Percentiles rank a stretch among this genome's conserved stretches.
These are phyloP conservation scores for Lissonota sp. DNA, from an alignment of 2,888 invertebrate genomes.

Conservation along the genomic window DNA sequence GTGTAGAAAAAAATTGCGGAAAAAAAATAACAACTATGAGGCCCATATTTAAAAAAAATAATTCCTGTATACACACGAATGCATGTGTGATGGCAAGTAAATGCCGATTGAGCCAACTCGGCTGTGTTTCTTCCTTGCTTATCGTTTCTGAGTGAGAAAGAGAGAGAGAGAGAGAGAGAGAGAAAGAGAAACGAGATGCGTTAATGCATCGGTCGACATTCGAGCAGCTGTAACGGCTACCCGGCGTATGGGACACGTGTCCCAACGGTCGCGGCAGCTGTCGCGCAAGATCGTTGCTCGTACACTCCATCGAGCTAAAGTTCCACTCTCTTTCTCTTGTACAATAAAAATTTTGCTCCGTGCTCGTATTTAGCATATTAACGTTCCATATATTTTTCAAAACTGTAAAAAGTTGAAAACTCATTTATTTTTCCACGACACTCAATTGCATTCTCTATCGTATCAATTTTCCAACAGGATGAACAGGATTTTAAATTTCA, in stretches of 20 bases:
- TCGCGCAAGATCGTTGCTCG: constrained; percentile 72
- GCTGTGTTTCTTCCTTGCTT: constrained; percentile 8
- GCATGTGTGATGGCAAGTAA: not conserved
- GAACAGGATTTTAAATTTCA: too few species aligned
- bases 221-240: constrained; percentile 62
- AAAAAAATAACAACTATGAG: too few species aligned
- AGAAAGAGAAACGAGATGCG: constrained; percentile 19
- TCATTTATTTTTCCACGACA: too few species aligned
- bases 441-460: too few species aligned
- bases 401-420: too few species aligned
- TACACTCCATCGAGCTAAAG: constrained; percentile 56
- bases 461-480: too few species aligned
- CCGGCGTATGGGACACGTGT: constrained; percentile 79
- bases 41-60: too few species aligned
- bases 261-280: constrained; percentile 82
- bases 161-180: constrained; percentile 23
- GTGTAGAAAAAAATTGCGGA: too few species aligned
- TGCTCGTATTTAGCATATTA: too few species aligned
- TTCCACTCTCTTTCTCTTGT: constrained; percentile 41
- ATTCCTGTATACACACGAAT: not conserved
- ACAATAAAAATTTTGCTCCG: too few species aligned
- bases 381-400: too few species aligned
- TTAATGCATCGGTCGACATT: constrained; percentile 44
- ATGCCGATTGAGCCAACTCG: not conserved
- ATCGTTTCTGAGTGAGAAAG: constrained; percentile 5